Percentiles rank a stretch among this genome's conserved stretches.
Evolutionary conservation across 1,140 invertebrate species (phyloP).

Genomic region (Drosophila neocordata): DNA sequence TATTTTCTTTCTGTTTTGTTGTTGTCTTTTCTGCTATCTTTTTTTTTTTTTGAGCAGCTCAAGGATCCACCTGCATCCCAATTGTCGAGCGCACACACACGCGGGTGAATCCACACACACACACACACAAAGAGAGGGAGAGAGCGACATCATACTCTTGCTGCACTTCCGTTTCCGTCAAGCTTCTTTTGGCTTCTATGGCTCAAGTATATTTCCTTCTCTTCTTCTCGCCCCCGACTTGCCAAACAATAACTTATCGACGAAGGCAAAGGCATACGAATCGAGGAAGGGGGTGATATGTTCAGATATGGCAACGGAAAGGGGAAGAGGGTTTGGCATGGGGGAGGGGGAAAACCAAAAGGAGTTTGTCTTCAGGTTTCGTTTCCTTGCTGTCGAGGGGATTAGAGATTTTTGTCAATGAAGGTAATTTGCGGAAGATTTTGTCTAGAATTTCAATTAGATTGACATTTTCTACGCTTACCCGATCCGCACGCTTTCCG

Average conservation of each 20-base stretch:
- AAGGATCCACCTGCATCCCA: constrained; percentile 54
- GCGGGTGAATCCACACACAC: background rate
- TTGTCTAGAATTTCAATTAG: constrained; percentile 82
- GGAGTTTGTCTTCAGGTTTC: constrained; percentile 57
- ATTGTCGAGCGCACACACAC: constrained; percentile 37
- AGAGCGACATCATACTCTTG: constrained; percentile 20
- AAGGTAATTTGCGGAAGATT: constrained; percentile 82
- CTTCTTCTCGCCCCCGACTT: background rate
- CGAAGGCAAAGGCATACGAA: background rate
- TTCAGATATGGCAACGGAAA: too few species aligned
- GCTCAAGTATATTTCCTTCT: constrained; percentile 46
- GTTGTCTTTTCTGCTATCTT: background rate
- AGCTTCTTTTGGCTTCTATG: constrained; percentile 25
- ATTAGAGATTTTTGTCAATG: constrained; percentile 82
- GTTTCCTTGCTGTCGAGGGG: constrained; percentile 43
- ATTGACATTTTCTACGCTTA: constrained; percentile 62
- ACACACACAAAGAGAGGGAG: constrained; percentile 3
- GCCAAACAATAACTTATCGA: constrained; percentile 52
- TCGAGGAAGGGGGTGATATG: background rate
- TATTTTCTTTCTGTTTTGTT: constrained; percentile 43
- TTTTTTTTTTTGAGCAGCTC: constrained; percentile 24
- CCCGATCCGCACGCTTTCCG: background rate
- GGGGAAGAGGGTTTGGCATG: background rate
- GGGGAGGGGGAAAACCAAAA: background rate
- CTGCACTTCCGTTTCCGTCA: constrained; percentile 57